phyloP scores from a whole-genome alignment of 1,140 invertebrate species.

The Pseudomyrmex cubaensis region DNA sequence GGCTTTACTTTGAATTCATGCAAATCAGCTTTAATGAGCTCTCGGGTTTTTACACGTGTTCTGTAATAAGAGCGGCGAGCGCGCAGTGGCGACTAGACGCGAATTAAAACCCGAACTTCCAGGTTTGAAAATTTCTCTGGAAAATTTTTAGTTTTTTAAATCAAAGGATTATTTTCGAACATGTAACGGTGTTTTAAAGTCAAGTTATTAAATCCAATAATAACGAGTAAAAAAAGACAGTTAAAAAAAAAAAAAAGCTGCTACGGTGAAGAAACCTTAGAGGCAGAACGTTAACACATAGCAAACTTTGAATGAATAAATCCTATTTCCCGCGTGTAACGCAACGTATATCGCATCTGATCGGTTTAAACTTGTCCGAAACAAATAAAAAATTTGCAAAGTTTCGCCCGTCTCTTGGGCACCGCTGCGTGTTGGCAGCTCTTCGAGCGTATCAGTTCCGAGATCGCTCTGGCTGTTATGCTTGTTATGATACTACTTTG shows the following conservation, averaged over 20 bases:
- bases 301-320: too few species aligned
- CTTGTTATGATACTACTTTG: conserved; percentile 24
- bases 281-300: too few species aligned
- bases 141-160: not conserved
- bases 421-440: not conserved
- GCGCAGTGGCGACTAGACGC: not conserved
- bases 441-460: not conserved
- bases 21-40: conserved; percentile 40
- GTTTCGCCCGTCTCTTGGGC: conserved; percentile 2
- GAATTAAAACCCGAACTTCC: not conserved
- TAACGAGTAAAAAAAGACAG: too few species aligned
- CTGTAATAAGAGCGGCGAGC: not conserved
- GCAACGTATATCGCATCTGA: not conserved
- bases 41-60: conserved; percentile 3
- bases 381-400: not conserved
- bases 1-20: conserved; percentile 33
- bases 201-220: too few species aligned
- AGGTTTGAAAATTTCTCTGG: not conserved
- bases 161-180: not conserved
- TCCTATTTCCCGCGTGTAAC: too few species aligned
- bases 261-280: too few species aligned
- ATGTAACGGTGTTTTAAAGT: too few species aligned
- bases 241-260: too few species aligned
- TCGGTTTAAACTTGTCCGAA: not conserved
- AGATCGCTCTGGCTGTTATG: conserved; percentile 18